Evolutionary conservation across 2,888 invertebrate species (phyloP).

Genomic region (Tanypteryx hageni): DNA sequence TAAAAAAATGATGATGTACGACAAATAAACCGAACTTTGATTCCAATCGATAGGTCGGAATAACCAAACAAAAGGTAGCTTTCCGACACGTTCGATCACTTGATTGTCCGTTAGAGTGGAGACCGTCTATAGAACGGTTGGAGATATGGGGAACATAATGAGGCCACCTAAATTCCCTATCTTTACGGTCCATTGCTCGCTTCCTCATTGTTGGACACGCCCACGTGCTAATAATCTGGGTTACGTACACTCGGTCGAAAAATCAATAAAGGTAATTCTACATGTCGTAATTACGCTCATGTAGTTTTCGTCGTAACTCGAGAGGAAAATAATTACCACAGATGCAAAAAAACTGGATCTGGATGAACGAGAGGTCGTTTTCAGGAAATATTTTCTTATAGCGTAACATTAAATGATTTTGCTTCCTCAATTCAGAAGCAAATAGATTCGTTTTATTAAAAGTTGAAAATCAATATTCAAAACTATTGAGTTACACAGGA

Average conservation of each 20-base stretch:
- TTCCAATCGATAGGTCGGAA: not conserved
- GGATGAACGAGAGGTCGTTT: too few relatives aligned
- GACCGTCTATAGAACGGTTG: not conserved
- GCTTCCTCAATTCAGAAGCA: too few relatives aligned
- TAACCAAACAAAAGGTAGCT: not conserved
- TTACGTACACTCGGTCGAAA: not conserved
- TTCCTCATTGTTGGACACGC: not conserved
- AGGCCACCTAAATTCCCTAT: not conserved
- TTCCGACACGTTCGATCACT: not conserved
- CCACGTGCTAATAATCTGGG: not conserved
- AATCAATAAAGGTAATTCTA: not conserved
- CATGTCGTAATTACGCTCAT: not conserved
- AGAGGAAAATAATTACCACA: too few relatives aligned
- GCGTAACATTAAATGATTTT: too few relatives aligned
- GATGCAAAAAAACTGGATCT: too few relatives aligned
- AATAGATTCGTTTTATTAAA: too few relatives aligned
- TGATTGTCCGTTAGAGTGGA: not conserved
- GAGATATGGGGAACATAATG: not conserved
- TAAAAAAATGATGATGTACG: too few relatives aligned
- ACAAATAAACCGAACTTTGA: not conserved
- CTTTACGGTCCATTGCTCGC: conserved; percentile 16
- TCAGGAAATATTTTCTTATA: too few relatives aligned
- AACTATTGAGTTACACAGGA: too few relatives aligned
- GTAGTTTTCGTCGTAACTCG: not conserved
- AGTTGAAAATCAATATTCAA: too few relatives aligned